Evolutionary conservation across 2,797 vertebrate genomes (phyloP).

Genomic region (Sebastes reedi): DNA sequence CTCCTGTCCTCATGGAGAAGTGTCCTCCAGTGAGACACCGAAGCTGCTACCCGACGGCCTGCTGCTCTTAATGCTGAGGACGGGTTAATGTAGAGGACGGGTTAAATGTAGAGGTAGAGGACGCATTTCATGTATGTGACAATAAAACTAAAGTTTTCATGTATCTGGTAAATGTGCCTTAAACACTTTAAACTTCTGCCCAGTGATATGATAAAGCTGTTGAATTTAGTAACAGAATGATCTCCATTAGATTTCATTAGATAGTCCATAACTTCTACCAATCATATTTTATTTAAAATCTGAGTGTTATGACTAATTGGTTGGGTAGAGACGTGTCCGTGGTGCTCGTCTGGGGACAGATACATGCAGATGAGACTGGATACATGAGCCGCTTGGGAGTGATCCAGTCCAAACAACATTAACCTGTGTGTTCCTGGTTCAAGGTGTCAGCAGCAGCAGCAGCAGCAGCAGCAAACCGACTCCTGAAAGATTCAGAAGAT

Average conservation of each 20-base stretch:
- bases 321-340: not conserved
- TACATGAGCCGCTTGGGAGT: not conserved
- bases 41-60: not conserved
- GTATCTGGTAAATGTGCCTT: not conserved
- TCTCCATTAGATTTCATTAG: not conserved
- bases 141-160: not conserved
- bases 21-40: not conserved
- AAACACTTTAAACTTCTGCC: not conserved
- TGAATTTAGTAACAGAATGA: not conserved
- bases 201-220: not conserved
- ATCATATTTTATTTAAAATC: not conserved
- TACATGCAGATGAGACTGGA: not conserved
- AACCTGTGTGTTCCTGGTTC: slow-evolving; percentile 1
- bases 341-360: not conserved
- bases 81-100: too few species aligned
- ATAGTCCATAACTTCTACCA: not conserved
- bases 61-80: not conserved
- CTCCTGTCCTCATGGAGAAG: not conserved
- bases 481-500: not conserved
- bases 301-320: not conserved
- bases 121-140: not conserved
- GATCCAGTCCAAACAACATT: slow-evolving; percentile 6
- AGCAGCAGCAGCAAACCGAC: not conserved
- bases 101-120: not conserved
- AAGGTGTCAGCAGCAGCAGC: not conserved